phyloP scores from a whole-genome alignment of 2,113 vertebrate species.

The Neogale vison region DNA sequence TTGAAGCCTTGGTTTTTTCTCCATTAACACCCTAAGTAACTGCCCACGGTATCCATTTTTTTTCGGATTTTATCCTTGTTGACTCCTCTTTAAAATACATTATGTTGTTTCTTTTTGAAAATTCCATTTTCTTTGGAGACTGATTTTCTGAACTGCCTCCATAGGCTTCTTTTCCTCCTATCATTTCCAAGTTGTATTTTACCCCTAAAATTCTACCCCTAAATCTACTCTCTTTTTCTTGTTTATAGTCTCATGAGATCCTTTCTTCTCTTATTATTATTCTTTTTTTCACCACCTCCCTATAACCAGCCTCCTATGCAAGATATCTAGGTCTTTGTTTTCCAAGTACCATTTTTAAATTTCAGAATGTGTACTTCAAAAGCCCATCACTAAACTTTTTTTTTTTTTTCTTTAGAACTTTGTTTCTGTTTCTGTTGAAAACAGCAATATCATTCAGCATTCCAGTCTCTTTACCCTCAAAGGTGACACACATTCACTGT shows the following conservation, averaged over 20 bases:
- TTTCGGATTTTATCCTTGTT: not conserved
- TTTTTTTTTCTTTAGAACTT: not conserved
- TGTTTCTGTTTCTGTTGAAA: not conserved
- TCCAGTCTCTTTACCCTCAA: not conserved
- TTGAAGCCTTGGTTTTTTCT: not conserved
- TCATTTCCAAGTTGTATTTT: not conserved
- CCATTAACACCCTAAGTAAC: not conserved
- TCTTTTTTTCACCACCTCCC: not conserved
- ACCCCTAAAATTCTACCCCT: not conserved
- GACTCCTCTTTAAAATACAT: not conserved
- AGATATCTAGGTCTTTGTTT: not conserved
- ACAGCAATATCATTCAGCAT: not conserved
- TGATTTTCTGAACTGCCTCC: not conserved
- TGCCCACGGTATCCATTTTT: not conserved
- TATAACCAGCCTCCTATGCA: not conserved
- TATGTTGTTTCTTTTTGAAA: not conserved
- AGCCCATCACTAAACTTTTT: not conserved
- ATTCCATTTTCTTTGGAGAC: not conserved
- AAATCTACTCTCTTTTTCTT: not conserved
- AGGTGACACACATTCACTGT: no score
- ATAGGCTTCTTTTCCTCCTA: not conserved
- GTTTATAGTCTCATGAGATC: not conserved
- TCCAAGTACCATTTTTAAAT: not conserved
- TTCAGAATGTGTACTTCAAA: not conserved
- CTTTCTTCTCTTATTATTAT: not conserved